These are phyloP conservation scores for Aplysia californica DNA, from an alignment of 1,140 invertebrate species.

Conservation along the genomic window DNA sequence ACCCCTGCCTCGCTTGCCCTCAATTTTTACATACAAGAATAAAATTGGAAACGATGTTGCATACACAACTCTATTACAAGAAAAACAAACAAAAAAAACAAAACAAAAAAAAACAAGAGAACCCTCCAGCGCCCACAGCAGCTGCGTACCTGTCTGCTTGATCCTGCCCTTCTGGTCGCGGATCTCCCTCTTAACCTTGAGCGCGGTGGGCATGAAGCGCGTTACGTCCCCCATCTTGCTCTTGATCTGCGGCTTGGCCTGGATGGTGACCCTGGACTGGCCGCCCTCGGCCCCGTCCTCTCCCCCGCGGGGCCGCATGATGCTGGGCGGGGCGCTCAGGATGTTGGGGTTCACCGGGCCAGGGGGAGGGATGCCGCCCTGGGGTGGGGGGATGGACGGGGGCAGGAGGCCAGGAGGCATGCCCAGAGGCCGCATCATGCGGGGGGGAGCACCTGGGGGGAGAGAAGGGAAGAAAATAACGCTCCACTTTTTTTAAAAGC, in stretches of 20 bases:
- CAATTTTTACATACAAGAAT: too few species aligned
- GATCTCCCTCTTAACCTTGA: slow-evolving; percentile 87
- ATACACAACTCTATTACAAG: too few species aligned
- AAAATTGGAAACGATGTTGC: too few species aligned
- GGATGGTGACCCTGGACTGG: slow-evolving; percentile 70
- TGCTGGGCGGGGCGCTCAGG: slow-evolving; percentile 83
- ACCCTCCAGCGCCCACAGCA: too few species aligned
- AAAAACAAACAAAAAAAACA: too few species aligned
- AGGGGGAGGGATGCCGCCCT: slow-evolving; percentile 27
- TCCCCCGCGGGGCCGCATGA: slow-evolving; percentile 70
- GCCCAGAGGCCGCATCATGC: slow-evolving; percentile 71
- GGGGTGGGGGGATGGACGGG: slow-evolving; percentile 56
- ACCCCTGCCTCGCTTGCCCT: too few species aligned
- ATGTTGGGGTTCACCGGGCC: slow-evolving; percentile 76
- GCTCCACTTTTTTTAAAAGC: too few species aligned
- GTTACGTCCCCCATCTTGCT: slow-evolving; percentile 96
- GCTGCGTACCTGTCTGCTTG: slow-evolving; percentile 43
- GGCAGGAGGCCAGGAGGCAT: too few species aligned
- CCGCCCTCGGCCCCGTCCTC: slow-evolving; percentile 59
- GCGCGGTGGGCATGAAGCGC: slow-evolving; percentile 90
- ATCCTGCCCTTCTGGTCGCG: slow-evolving; percentile 61
- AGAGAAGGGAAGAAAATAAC: too few species aligned
- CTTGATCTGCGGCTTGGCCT: slow-evolving; percentile 93
- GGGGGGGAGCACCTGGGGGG: slow-evolving; percentile 69
- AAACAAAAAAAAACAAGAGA: too few species aligned